Evolutionary conservation across 2,888 invertebrate species (phyloP).

Genomic region (Chironomus tentans): DNA sequence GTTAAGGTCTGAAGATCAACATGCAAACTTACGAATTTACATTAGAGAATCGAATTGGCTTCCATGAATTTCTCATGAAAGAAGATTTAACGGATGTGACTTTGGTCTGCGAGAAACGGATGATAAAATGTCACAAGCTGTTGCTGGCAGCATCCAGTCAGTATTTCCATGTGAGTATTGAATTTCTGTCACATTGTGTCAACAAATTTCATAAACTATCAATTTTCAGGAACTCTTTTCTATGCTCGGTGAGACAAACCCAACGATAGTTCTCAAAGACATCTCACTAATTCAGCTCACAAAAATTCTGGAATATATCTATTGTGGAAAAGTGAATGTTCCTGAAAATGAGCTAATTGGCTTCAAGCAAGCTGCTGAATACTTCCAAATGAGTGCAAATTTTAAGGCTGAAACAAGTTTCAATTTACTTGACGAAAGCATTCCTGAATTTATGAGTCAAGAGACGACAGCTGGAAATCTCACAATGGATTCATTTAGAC

Average conservation of each 20-base stretch:
- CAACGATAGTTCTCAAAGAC: not conserved
- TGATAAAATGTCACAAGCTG: not conserved
- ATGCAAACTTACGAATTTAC: not conserved
- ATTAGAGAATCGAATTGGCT: not conserved
- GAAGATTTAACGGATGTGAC: conserved; percentile 2
- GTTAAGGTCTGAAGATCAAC: too few species aligned
- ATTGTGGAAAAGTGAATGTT: not conserved
- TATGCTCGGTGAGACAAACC: not conserved
- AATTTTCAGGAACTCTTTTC: too few species aligned
- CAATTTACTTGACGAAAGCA: too few species aligned
- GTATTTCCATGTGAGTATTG: not conserved
- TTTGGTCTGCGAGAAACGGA: not conserved
- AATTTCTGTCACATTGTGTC: too few species aligned
- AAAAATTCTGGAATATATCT: not conserved
- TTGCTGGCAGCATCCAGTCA: not conserved
- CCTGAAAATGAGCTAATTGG: not conserved
- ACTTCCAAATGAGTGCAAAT: not conserved
- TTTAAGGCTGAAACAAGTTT: too few species aligned
- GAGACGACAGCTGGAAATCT: not conserved
- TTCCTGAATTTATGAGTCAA: not conserved
- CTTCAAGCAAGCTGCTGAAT: not conserved
- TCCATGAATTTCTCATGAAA: not conserved
- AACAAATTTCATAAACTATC: too few species aligned
- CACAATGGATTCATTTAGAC: not conserved
- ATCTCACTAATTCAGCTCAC: not conserved